Percentiles rank a stretch among this genome's conserved stretches.
phyloP scores from a whole-genome alignment of 2,113 vertebrate genomes.

The Baryphthengus martii region DNA sequence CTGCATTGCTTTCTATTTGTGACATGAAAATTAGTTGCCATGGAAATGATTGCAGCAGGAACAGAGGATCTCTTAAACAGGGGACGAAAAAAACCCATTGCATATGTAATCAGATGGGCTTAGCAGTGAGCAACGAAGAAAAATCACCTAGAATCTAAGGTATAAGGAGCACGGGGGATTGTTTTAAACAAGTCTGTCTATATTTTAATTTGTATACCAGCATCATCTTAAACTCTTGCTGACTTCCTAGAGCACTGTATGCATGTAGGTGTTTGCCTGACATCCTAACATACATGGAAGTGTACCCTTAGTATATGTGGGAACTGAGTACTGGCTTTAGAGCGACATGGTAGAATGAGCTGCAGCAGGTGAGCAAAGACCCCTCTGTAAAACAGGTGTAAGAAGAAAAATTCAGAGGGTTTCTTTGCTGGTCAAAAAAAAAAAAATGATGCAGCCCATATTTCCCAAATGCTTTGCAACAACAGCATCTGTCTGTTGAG shows the following conservation, averaged over 20 bases:
- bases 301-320: not conserved
- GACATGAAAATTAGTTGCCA: constrained; percentile 56
- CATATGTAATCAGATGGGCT: not conserved
- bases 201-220: not conserved
- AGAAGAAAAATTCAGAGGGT: not conserved
- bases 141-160: not conserved
- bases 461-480: not conserved
- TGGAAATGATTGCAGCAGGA: constrained; percentile 46
- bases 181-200: not conserved
- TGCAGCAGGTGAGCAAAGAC: not conserved
- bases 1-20: not conserved
- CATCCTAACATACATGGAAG: not conserved
- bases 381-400: not conserved
- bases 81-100: not conserved
- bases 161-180: not conserved
- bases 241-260: not conserved
- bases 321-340: not conserved
- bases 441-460: not conserved
- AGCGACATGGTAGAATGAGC: fast-evolving
- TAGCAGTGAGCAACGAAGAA: not conserved
- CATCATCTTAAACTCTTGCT: not conserved
- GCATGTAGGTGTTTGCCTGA: not conserved
- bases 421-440: not conserved
- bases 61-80: not conserved
- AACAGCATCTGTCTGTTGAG: not conserved